Conservation (phyloP, 2,888 invertebrate genomes). For the Drosophila neonasuta region DNA sequence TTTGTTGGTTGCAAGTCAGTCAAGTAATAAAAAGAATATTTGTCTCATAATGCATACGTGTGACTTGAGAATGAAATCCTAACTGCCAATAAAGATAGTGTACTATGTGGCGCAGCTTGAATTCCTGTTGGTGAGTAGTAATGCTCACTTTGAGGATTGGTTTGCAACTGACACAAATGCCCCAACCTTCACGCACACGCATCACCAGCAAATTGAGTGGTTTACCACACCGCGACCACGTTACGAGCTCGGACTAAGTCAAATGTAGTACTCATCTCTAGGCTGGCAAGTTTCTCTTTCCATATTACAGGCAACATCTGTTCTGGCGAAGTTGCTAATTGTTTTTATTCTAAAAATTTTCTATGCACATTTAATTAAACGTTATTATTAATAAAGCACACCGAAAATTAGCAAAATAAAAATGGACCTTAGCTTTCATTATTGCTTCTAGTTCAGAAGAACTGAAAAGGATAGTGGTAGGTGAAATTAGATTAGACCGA, state of each 20-base stretch:
- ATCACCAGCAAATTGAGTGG: constrained; percentile 20
- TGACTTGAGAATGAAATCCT: too few species aligned
- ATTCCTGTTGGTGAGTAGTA: constrained; percentile 1
- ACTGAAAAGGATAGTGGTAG: too few species aligned
- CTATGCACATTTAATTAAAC: too few species aligned
- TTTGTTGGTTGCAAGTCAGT: too few species aligned
- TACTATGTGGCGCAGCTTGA: constrained; percentile 1
- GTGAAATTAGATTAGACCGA: too few species aligned
- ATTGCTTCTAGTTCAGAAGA: neutral
- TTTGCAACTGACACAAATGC: constrained; percentile 25
- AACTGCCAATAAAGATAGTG: neutral
- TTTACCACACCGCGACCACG: constrained; percentile 8
- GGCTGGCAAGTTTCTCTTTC: too few species aligned
- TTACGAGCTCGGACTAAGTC: neutral
- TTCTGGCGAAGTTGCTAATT: neutral
- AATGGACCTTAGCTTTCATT: neutral
- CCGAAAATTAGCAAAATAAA: too few species aligned
- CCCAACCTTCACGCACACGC: constrained; percentile 21
- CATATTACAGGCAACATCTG: too few species aligned
- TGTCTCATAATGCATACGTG: too few species aligned
- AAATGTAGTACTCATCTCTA: too few species aligned
- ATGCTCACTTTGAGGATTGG: constrained; percentile 12
- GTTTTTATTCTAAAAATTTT: neutral
- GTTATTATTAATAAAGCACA: too few species aligned
- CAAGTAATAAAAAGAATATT: too few species aligned